These are phyloP conservation scores for Perognathus longimembris DNA, from an alignment of 2,113 vertebrate genomes.

Conservation along the genomic window DNA sequence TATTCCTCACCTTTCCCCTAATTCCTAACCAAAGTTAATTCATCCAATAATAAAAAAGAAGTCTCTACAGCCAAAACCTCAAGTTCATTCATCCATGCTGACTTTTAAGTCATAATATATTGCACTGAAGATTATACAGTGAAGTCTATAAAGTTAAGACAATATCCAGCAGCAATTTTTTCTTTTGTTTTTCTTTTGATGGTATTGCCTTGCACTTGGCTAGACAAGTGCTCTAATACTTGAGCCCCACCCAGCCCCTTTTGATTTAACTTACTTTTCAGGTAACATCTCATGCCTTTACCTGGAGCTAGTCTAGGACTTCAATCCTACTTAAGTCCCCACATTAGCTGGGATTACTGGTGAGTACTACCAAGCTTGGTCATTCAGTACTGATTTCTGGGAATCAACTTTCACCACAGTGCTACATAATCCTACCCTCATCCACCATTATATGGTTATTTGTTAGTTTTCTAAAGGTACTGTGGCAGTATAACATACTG, in stretches of 20 bases:
- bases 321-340: no score
- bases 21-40: background rate
- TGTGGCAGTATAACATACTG: background rate
- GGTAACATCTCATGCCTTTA: no score
- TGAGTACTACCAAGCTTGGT: no score
- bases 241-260: no score
- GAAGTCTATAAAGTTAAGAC: background rate
- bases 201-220: no score
- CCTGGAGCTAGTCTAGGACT: no score
- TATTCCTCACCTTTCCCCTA: background rate
- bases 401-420: background rate
- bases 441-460: background rate
- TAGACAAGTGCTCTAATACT: no score
- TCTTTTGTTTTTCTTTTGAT: no score
- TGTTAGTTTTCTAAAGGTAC: constrained; percentile 7
- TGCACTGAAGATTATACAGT: background rate
- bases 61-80: background rate
- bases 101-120: constrained; percentile 42
- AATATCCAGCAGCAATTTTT: background rate
- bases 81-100: background rate
- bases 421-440: background rate
- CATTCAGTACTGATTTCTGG: background rate
- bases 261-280: no score
- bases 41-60: background rate
- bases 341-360: no score